These are phyloP conservation scores for Cremastinae sp. DNA, from an alignment of 2,888 invertebrate genomes.

Conservation along the genomic window DNA sequence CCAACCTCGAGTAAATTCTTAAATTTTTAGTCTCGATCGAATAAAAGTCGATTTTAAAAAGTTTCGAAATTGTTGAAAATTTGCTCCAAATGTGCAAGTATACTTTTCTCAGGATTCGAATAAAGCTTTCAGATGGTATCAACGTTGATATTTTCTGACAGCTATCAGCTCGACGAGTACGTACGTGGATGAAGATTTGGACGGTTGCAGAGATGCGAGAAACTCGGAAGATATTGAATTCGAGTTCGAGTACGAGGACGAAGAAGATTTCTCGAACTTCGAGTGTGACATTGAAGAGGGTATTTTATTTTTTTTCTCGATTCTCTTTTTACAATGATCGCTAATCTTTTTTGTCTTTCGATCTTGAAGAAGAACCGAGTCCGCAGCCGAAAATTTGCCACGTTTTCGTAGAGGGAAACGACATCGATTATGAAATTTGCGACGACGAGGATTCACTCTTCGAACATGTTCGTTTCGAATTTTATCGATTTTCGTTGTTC, in stretches of 20 bases:
- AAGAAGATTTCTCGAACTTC: background rate
- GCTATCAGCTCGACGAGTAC: constrained; percentile 7
- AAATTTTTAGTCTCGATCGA: background rate
- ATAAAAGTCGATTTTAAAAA: constrained; percentile 1
- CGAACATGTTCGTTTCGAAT: constrained; percentile 18
- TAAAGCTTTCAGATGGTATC: background rate
- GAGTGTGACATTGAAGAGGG: constrained; percentile 12
- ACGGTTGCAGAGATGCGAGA: background rate
- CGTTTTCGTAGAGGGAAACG: constrained; percentile 64
- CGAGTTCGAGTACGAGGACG: constrained; percentile 17
- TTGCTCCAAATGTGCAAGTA: background rate
- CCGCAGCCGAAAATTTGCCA: constrained; percentile 12
- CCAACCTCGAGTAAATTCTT: background rate
- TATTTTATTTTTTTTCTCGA: background rate
- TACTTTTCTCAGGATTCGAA: background rate
- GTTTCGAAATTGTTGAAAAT: background rate
- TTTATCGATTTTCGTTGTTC: background rate
- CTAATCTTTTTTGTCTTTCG: background rate
- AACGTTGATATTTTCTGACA: background rate
- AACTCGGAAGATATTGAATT: constrained; percentile 16
- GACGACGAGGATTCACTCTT: constrained; percentile 62
- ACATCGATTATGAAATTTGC: constrained; percentile 59
- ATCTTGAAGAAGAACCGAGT: background rate
- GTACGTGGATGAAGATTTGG: background rate
- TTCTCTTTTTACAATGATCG: background rate